These are phyloP conservation scores for Troides aeacus DNA, from an alignment of 2,888 invertebrate species.

Conservation along the genomic window DNA sequence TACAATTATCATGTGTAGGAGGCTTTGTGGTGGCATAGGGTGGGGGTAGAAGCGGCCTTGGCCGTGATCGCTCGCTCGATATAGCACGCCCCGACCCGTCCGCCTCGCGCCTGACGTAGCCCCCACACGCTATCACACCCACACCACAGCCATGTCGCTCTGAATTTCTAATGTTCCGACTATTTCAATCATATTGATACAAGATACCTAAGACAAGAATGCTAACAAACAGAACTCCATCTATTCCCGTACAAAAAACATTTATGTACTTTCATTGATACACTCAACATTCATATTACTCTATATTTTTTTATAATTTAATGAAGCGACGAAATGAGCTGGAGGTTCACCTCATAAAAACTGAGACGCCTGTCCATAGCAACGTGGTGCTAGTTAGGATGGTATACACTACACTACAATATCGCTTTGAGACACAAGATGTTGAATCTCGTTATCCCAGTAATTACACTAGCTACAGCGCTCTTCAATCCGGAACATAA, in stretches of 20 bases:
- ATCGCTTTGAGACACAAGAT: no score
- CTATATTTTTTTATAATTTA: no score
- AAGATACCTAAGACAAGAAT: slow-evolving; percentile 36
- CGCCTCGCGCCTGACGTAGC: slow-evolving; percentile 41
- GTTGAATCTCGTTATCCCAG: no score
- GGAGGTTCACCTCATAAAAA: no score
- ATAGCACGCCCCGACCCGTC: slow-evolving; percentile 57
- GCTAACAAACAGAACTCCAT: not conserved
- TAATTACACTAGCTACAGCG: no score
- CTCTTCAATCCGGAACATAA: no score
- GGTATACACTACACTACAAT: no score
- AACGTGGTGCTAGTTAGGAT: no score
- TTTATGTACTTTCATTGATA: not conserved
- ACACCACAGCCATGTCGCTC: slow-evolving; percentile 44
- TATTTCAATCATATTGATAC: slow-evolving; percentile 46
- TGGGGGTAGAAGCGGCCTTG: slow-evolving; percentile 64
- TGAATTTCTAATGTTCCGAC: slow-evolving; percentile 49
- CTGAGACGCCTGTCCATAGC: no score
- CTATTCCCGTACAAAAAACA: slow-evolving; percentile 12
- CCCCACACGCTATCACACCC: slow-evolving; percentile 41
- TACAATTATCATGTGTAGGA: slow-evolving; percentile 15
- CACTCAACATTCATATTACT: no score
- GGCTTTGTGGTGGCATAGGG: slow-evolving; percentile 34
- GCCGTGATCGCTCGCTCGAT: slow-evolving; percentile 79
- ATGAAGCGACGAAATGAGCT: no score